A percentile compares a stretch with the other conserved stretches of the same genome.
Evolutionary conservation across 2,797 vertebrate species (phyloP).

Genomic region (Chelmon rostratus): DNA sequence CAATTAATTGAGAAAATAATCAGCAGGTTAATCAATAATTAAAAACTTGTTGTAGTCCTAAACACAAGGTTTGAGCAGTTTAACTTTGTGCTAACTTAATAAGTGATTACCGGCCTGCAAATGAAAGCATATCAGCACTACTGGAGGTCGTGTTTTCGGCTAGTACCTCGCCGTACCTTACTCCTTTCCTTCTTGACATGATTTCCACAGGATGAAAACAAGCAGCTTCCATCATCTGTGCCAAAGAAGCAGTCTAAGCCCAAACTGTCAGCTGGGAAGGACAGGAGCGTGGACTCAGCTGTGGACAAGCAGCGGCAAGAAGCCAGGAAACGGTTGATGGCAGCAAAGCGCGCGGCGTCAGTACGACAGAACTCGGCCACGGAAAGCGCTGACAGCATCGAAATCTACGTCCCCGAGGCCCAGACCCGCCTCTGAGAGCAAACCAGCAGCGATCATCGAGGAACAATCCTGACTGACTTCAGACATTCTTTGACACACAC

Average conservation of each 20-base stretch:
- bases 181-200: slow-evolving; percentile 2
- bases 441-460: slow-evolving; percentile 51
- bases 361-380: slow-evolving; percentile 99
- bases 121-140: background rate
- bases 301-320: slow-evolving; percentile 98
- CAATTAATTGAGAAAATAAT: background rate
- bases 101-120: slow-evolving; percentile 1
- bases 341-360: slow-evolving; percentile 95
- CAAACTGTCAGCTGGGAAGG: slow-evolving; percentile 91
- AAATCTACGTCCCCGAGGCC: slow-evolving; percentile 99
- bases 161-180: slow-evolving; percentile 1
- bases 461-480: slow-evolving; percentile 47
- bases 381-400: slow-evolving; percentile 98
- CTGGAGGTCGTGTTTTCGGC: slow-evolving; percentile 8
- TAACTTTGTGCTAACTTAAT: background rate
- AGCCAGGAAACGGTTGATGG: slow-evolving; percentile 97
- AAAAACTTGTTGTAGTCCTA: background rate
- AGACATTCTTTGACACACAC: slow-evolving; percentile 66
- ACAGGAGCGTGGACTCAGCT: slow-evolving; percentile 91
- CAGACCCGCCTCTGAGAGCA: slow-evolving; percentile 96
- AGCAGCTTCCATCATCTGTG: slow-evolving; percentile 91
- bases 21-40: background rate
- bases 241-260: slow-evolving; percentile 97
- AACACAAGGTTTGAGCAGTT: background rate
- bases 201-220: slow-evolving; percentile 90